Evolutionary conservation across 2,888 invertebrate species (phyloP).

Genomic region (Stomorhina lunata): DNA sequence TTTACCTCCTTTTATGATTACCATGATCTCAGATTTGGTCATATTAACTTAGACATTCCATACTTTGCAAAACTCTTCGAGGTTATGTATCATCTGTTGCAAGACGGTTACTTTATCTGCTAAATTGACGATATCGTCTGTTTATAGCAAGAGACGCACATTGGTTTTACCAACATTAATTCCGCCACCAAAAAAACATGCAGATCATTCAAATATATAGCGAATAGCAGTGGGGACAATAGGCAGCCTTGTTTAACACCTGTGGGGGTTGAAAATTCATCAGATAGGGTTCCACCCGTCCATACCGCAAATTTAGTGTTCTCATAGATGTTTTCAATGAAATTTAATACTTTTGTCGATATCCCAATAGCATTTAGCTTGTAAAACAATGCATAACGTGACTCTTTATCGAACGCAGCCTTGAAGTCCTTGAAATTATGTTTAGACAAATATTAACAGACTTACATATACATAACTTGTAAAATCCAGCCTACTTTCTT

Average conservation of each 20-base stretch:
- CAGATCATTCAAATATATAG: constrained; percentile 1
- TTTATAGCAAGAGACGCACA: not conserved
- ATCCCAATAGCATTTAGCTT: not conserved
- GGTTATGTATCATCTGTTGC: not conserved
- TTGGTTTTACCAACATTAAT: not conserved
- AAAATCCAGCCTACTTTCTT: no score
- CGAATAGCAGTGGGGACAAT: not conserved
- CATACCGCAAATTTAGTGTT: not conserved
- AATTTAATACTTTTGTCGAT: not conserved
- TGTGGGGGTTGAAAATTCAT: not conserved
- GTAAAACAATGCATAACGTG: not conserved
- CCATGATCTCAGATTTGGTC: not conserved
- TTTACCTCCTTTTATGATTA: not conserved
- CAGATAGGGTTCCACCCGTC: not conserved
- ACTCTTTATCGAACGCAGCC: not conserved
- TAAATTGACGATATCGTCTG: constrained; percentile 5
- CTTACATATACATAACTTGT: no score
- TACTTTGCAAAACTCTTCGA: not conserved
- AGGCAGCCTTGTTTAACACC: constrained; percentile 8
- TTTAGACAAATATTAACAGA: no score
- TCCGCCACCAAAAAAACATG: not conserved
- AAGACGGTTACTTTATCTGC: not conserved
- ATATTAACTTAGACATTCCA: not conserved
- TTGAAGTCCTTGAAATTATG: constrained; percentile 13
- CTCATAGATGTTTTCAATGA: not conserved